Conservation (phyloP, 2,797 vertebrate species). For the Squalus acanthias region DNA sequence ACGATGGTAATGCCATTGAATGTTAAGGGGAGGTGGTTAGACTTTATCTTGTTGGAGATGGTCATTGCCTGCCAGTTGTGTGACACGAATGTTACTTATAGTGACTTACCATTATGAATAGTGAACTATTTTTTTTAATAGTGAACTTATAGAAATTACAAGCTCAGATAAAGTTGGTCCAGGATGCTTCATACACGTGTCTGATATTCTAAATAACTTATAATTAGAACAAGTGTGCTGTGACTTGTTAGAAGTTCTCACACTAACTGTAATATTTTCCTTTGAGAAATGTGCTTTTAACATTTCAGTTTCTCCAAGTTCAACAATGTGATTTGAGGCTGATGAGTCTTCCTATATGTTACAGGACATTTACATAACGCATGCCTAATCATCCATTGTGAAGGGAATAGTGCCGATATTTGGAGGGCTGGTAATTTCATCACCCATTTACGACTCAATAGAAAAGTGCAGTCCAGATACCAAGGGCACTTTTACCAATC, state of each 20-base stretch:
- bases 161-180: background rate
- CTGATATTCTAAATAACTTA: background rate
- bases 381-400: background rate
- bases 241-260: background rate
- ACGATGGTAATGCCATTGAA: no score
- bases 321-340: background rate
- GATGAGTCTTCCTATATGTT: background rate
- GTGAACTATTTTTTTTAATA: background rate
- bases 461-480: background rate
- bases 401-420: background rate
- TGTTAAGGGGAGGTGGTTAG: no score
- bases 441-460: background rate
- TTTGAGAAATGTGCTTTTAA: conserved; percentile 6
- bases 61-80: no score
- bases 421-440: background rate
- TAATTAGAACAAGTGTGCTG: background rate
- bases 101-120: no score
- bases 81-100: no score
- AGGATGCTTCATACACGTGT: background rate
- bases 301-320: background rate
- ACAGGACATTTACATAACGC: no score
- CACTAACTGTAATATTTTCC: conserved; percentile 5
- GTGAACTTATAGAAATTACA: background rate
- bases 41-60: no score
- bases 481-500: background rate